phyloP scores from a whole-genome alignment of 2,797 vertebrate species.

The Pitangus sulphuratus region DNA sequence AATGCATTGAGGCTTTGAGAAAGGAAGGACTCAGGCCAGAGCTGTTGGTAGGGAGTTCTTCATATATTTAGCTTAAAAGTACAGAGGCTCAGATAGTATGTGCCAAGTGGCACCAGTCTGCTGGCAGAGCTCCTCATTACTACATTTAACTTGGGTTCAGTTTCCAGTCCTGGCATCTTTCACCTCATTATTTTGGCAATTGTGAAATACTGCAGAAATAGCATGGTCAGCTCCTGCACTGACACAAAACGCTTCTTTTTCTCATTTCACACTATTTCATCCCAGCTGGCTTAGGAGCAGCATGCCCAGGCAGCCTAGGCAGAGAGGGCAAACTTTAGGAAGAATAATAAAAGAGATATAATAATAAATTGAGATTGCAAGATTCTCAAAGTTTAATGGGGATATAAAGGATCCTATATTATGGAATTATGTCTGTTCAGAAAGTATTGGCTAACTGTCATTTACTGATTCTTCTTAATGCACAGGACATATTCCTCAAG shows the following conservation, averaged over 20 bases:
- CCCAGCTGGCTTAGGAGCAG: neutral
- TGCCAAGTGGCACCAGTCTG: neutral
- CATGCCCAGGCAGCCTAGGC: neutral
- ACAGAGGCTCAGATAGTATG: neutral
- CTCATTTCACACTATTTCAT: neutral
- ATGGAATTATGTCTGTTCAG: neutral
- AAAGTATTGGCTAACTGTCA: neutral
- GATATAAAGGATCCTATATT: neutral
- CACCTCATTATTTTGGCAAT: neutral
- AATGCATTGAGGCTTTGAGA: neutral
- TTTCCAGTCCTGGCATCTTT: neutral
- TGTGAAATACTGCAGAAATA: neutral
- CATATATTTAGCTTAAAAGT: neutral
- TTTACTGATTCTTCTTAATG: constrained; percentile 31
- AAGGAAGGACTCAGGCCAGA: neutral
- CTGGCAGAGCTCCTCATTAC: neutral
- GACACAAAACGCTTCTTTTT: neutral
- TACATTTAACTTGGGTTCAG: neutral
- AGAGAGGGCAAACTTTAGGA: neutral
- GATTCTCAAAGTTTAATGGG: neutral
- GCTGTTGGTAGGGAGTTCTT: neutral
- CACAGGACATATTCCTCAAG: constrained; percentile 94
- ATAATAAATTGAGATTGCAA: neutral
- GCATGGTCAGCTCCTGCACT: neutral
- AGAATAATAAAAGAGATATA: neutral